Conservation (phyloP, 2,113 vertebrate species). For the Eulemur macaco region DNA sequence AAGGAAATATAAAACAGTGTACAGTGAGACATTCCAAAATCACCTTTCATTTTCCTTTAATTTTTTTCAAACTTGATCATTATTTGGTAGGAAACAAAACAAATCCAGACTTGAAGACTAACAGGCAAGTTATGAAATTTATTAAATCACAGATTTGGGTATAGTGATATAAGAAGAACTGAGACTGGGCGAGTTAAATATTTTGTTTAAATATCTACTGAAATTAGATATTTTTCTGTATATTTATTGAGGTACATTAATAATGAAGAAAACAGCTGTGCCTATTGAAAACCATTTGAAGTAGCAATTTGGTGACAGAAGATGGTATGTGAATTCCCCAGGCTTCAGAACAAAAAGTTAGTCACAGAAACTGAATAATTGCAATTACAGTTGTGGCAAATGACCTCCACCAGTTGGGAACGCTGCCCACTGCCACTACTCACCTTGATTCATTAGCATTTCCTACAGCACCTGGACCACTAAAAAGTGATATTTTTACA, state of each 20-base stretch:
- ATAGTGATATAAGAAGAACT: not conserved
- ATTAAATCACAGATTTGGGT: constrained; percentile 12
- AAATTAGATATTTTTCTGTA: constrained; percentile 47
- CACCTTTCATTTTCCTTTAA: not conserved
- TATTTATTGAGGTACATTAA: constrained; percentile 48
- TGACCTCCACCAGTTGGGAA: constrained; percentile 37
- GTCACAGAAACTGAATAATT: constrained; percentile 8
- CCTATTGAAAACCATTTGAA: constrained; percentile 47
- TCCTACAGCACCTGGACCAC: not conserved
- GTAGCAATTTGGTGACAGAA: constrained; percentile 38
- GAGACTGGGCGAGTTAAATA: not conserved
- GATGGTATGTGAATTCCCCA: constrained; percentile 46
- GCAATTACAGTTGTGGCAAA: not conserved
- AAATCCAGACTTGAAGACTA: not conserved
- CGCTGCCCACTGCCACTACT: not conserved
- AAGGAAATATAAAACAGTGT: not conserved
- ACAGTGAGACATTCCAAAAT: not conserved
- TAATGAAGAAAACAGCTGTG: constrained; percentile 49
- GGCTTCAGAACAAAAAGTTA: constrained; percentile 24
- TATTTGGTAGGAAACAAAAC: constrained; percentile 50
- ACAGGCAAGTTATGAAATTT: constrained; percentile 40
- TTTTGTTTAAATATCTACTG: not conserved
- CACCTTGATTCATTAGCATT: constrained; percentile 52
- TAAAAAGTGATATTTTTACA: constrained; percentile 56
- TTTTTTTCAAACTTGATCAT: constrained; percentile 39